Conservation (phyloP, 2,888 invertebrate genomes). For the Cheilosia vulpina region DNA sequence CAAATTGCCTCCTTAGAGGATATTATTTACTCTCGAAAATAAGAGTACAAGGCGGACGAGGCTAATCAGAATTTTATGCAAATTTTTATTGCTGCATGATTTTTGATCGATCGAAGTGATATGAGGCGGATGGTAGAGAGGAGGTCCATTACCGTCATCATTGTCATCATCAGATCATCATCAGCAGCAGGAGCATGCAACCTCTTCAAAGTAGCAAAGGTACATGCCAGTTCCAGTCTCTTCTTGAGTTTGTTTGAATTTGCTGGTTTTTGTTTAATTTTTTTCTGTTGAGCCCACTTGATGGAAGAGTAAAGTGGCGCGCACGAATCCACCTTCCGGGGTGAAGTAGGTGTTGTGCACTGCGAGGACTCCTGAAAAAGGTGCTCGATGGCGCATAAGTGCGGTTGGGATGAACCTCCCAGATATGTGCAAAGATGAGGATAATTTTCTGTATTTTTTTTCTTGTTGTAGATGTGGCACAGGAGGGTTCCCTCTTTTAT, state of each 20-base stretch:
- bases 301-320: conserved; percentile 41
- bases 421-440: conserved; percentile 42
- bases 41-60: conserved; percentile 2
- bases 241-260: conserved; percentile 10
- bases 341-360: conserved; percentile 65
- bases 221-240: conserved; percentile 12
- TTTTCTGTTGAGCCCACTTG: conserved; percentile 51
- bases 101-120: conserved; percentile 73
- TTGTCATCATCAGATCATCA: conserved; percentile 45
- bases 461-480: conserved; percentile 10
- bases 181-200: conserved; percentile 39
- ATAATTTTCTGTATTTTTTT: conserved; percentile 18
- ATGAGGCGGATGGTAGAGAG: conserved; percentile 58
- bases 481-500: conserved; percentile 10
- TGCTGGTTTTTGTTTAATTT: conserved; percentile 14
- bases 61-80: conserved; percentile 71
- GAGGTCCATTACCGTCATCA: conserved; percentile 67
- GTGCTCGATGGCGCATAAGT: conserved; percentile 58
- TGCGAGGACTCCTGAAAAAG: conserved; percentile 64
- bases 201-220: conserved; percentile 26
- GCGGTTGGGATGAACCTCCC: conserved; percentile 39
- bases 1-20: conserved; percentile 70
- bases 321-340: conserved; percentile 63
- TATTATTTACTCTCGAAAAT: conserved; percentile 26
- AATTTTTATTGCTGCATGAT: conserved; percentile 75